These are phyloP conservation scores for Echeneis naucrates DNA, from an alignment of 2,797 vertebrate species.

Conservation along the genomic window DNA sequence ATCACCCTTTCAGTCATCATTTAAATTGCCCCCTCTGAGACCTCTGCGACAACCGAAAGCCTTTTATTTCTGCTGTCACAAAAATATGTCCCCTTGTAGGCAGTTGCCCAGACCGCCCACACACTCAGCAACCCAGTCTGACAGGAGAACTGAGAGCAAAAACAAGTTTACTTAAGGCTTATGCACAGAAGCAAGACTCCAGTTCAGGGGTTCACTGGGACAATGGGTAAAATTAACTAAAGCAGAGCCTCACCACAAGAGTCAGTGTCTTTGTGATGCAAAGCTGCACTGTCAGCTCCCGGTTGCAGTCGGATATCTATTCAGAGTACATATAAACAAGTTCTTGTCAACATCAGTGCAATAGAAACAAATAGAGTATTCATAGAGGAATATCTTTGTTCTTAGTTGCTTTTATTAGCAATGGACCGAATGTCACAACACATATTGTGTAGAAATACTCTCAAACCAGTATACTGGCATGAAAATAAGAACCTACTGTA, in stretches of 20 bases:
- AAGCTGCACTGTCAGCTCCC: neutral
- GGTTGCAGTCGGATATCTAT: slow-evolving; percentile 14
- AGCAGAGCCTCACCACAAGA: slow-evolving; percentile 3
- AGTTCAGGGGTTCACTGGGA: slow-evolving; percentile 35
- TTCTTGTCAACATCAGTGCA: slow-evolving; percentile 5
- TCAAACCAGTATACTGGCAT: neutral
- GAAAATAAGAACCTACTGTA: neutral
- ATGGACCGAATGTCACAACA: neutral
- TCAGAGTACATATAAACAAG: slow-evolving; percentile 1
- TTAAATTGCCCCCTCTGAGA: slow-evolving; percentile 29
- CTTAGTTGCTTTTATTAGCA: neutral
- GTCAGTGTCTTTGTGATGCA: slow-evolving; percentile 6
- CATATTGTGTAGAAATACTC: neutral
- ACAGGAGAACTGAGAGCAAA: slow-evolving; percentile 50
- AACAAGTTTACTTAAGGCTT: slow-evolving; percentile 62
- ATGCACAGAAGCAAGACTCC: slow-evolving; percentile 14
- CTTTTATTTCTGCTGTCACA: slow-evolving; percentile 53
- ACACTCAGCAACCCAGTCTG: slow-evolving; percentile 52
- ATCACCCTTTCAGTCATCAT: slow-evolving; percentile 14
- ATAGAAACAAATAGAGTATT: neutral
- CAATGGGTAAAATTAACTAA: slow-evolving; percentile 29
- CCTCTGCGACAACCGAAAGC: slow-evolving; percentile 10
- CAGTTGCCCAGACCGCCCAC: slow-evolving; percentile 24
- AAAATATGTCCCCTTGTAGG: slow-evolving; percentile 47
- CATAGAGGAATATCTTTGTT: slow-evolving; percentile 21